Evolutionary conservation across 2,888 invertebrate genomes (phyloP), one percentile per base, ranked within the genome.

Genomic region (Xylocampa areola): DNA sequence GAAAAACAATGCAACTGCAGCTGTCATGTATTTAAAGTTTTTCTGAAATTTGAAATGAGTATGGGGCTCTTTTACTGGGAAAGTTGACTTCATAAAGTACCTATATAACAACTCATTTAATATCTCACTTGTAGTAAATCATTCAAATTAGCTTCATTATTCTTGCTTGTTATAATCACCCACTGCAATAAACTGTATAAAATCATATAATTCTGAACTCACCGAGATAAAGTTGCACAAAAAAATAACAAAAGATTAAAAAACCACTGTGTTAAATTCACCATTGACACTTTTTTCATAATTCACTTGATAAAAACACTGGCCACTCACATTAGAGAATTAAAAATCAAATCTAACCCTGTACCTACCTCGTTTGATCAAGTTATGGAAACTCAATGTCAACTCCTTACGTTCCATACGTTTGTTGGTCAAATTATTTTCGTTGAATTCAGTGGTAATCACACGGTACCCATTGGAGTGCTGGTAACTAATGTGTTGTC

Each of bases 371-470:
- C 94, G 81, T 72, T 91, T 93, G 75, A 94, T 94, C 77, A 94
- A 88, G 83, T 94, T 94, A 76, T 94, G 93, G 68, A 91, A 92
- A 84, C 94, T 94, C 76, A 94, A 86, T 66, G 92, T 91, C 67
- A 94, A 82, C 76, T 92, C 92, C 76, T 86, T 89, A 16, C 86
- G 86, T 85, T 90, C 93, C 93, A 92, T 93, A 86, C 81, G 87
- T 80, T 84, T 73, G 73, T 71, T 78, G 77, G 77, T 74, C 72
- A 74, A 65, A 75, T 75, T 71, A 64, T 74, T 71, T 76, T 80
- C 77, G 47, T 70, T 68, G 61, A 71, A 76, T 75, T 78, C 78
- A 77, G 75, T 68, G 49, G 66, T 68, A 65, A 78, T 75, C 67
- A 78, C 70, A 67, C 76, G 73, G 74, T 85, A 86, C 76, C 86